Evolutionary conservation across 2,888 invertebrate species (phyloP).

Genomic region (Gibbula magus): DNA sequence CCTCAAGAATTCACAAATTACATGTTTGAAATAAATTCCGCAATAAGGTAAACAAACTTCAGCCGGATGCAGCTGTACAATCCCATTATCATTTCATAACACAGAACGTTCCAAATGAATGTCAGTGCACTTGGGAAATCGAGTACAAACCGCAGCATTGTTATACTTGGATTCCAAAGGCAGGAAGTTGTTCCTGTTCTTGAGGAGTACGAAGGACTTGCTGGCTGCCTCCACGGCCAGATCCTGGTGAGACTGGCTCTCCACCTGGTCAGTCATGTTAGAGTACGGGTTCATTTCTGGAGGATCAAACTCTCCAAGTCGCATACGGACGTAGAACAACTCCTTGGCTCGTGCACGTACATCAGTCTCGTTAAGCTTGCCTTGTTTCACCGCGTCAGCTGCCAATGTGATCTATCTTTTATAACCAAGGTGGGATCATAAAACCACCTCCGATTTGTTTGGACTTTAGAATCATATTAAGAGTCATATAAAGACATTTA

Average conservation of each 20-base stretch:
- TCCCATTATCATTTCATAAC: no score
- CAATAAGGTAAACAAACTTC: no score
- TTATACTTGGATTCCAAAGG: constrained; percentile 15
- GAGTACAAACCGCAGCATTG: not conserved
- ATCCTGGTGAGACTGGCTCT: constrained; percentile 48
- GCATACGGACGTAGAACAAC: constrained; percentile 63
- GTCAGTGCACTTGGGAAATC: no score
- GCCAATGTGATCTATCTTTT: not conserved
- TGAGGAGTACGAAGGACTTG: constrained; percentile 63
- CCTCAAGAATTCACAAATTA: no score
- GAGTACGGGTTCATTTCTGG: constrained; percentile 65
- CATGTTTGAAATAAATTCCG: no score
- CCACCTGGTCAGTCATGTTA: constrained; percentile 45
- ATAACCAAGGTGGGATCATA: no score
- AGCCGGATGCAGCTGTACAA: no score
- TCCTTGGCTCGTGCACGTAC: constrained; percentile 55
- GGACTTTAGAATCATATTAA: no score
- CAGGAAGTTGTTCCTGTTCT: constrained; percentile 41
- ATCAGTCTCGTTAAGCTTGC: constrained; percentile 45
- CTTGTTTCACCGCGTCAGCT: constrained; percentile 51
- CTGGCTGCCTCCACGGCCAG: constrained; percentile 57
- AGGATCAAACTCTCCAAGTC: constrained; percentile 67
- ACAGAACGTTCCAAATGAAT: no score
- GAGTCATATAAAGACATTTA: no score
- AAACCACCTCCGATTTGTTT: no score